These are phyloP conservation scores for Hylyphantes graminicola DNA, from an alignment of 1,140 invertebrate species.

Conservation along the genomic window DNA sequence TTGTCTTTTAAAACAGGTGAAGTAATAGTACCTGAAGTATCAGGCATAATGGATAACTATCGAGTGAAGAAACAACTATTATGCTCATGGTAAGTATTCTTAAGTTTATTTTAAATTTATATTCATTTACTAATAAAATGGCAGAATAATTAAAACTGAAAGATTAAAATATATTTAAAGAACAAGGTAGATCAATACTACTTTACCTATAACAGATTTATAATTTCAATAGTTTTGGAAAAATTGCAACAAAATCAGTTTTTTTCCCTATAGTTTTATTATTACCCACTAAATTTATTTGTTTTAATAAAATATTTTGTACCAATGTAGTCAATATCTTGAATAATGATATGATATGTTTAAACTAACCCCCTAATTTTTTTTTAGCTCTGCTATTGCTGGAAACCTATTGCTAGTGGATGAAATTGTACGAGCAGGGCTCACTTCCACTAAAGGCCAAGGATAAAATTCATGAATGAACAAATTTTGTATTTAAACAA, in stretches of 20 bases:
- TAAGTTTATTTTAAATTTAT: no score
- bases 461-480: background rate
- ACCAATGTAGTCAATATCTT: conserved; percentile 15
- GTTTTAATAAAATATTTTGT: background rate
- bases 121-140: no score
- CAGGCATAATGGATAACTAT: conserved; percentile 96
- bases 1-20: conserved; percentile 71
- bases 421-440: conserved; percentile 99
- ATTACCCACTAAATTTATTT: no score
- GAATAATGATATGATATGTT: conserved; percentile 20
- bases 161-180: no score
- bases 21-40: conserved; percentile 82
- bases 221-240: no score
- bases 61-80: conserved; percentile 97
- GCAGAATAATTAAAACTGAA: no score
- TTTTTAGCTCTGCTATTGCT: conserved; percentile 90
- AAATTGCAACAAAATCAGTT: no score
- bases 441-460: conserved; percentile 84
- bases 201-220: no score
- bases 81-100: conserved; percentile 86
- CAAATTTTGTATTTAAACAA: conserved; percentile 19
- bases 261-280: no score
- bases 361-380: conserved; percentile 49
- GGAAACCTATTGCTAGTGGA: conserved; percentile 97
- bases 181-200: no score